Base-by-base conservation (phyloP, 2,797 vertebrate genomes). In the Melanotaenia boesemani region DNA sequence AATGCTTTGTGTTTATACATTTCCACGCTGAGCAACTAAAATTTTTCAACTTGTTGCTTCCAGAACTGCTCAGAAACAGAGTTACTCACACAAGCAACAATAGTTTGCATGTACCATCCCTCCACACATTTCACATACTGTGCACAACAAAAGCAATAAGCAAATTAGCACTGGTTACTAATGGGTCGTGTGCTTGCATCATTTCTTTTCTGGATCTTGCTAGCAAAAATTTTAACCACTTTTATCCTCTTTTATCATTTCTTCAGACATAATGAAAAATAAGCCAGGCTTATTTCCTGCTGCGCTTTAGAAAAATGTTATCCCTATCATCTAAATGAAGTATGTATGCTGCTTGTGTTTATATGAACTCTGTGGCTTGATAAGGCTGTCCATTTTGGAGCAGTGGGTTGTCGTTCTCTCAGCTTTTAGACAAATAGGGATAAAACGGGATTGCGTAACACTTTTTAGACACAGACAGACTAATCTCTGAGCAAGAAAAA, bases 201-300 rank as follows among this genome's bases (percentile, higher is more conserved):
- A 15, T 41, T 41, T 15, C 13, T 12, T 41, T 13, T 41, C 12
- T 15, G 41, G 39, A 41, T 41, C 11, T 41, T 41, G 13, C 12
- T 15, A 41, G 39, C 36, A 15, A 37, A 12, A 8, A 9, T 37
- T 37, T 9, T 10, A 11, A 37, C 10, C 10, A 37, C 36, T 37
- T 37, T 37, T 37, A 9, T 37, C 36, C 46, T 62, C 63, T 72
- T 72, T 64, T 59, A 63, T 84, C n/a, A 67, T 75, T 80, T 65
- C 61, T 77, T 48, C 72, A 67, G 75, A 74, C n/a, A 48, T 71
- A 84, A 87, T 81, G 64, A 56, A 70, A 69, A 50, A 48, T 39
- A 56, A 46, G 57, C 24, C 8, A 28, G 22, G 56, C 36, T 62
- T 11, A 36, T 67, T 41, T 72, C 36, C 28, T 9, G 22, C 50